Evolutionary conservation across 2,797 vertebrate species (phyloP).

Genomic region (Labeo calbasu): DNA sequence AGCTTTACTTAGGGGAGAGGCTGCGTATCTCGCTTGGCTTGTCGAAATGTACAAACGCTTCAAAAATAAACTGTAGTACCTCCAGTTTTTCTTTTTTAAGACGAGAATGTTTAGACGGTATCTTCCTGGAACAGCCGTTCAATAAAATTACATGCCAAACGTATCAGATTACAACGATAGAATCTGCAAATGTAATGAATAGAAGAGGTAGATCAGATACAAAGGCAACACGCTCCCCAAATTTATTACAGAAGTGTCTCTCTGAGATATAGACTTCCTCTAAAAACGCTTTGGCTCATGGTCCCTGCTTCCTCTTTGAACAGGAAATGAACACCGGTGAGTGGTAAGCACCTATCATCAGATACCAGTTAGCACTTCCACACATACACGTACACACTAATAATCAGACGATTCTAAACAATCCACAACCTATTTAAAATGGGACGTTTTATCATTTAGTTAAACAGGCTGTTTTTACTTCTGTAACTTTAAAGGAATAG

Average conservation of each 20-base stretch:
- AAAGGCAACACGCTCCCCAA: slow-evolving; percentile 58
- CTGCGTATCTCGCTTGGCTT: slow-evolving; percentile 48
- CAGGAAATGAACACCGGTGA: slow-evolving; percentile 62
- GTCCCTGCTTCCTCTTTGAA: slow-evolving; percentile 47
- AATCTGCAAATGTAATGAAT: slow-evolving; percentile 67
- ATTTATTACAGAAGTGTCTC: slow-evolving; percentile 64
- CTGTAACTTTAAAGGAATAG: too few species aligned
- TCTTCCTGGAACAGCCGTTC: slow-evolving; percentile 60
- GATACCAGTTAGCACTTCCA: slow-evolving; percentile 50
- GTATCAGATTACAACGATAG: slow-evolving; percentile 65
- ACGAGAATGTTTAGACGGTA: slow-evolving; percentile 51
- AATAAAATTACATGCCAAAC: slow-evolving; percentile 65
- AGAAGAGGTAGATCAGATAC: slow-evolving; percentile 64
- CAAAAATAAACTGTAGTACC: slow-evolving; percentile 49
- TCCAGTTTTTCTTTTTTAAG: slow-evolving; percentile 27
- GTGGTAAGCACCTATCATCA: slow-evolving; percentile 47
- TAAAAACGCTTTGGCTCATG: slow-evolving; percentile 44
- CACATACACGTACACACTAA: neutral
- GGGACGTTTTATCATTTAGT: neutral
- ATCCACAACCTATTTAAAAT: neutral
- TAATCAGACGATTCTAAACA: slow-evolving; percentile 48
- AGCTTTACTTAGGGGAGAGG: slow-evolving; percentile 54
- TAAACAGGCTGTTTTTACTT: too few species aligned
- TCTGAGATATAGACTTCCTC: slow-evolving; percentile 55
- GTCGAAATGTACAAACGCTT: slow-evolving; percentile 53